These are phyloP conservation scores for Haliaeetus leucogaster DNA, from an alignment of 2,113 vertebrate genomes.

Conservation along the genomic window DNA sequence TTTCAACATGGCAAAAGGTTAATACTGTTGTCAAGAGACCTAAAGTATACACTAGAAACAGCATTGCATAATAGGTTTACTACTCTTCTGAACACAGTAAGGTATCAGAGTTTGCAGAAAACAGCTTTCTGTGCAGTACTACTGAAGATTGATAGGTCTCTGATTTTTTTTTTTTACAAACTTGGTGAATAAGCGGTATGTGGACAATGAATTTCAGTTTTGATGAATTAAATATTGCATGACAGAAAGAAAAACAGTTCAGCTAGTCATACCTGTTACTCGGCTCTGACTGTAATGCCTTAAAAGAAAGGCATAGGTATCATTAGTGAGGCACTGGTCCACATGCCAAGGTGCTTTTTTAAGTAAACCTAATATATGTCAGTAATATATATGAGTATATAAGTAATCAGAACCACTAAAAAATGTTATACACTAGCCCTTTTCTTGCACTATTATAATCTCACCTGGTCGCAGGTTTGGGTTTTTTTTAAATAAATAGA, in stretches of 20 bases:
- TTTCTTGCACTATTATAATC: neutral
- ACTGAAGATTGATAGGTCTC: neutral
- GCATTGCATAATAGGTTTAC: neutral
- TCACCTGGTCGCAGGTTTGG: neutral
- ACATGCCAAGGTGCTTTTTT: neutral
- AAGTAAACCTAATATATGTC: neutral
- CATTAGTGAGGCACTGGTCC: neutral
- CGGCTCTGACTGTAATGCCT: neutral
- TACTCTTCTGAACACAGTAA: neutral
- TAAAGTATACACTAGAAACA: neutral
- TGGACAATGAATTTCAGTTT: neutral
- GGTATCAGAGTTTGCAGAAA: neutral
- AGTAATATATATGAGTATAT: neutral
- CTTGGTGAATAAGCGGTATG: neutral
- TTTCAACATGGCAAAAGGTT: neutral
- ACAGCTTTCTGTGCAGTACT: neutral
- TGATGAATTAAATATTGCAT: neutral
- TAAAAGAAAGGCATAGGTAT: neutral
- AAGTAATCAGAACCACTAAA: neutral
- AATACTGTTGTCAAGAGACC: neutral
- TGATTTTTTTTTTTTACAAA: neutral
- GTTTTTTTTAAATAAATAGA: neutral
- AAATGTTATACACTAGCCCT: neutral
- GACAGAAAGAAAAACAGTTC: neutral
- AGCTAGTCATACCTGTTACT: neutral